Evolutionary conservation across 2,888 invertebrate genomes (phyloP).

Genomic region (Cephus runcator): DNA sequence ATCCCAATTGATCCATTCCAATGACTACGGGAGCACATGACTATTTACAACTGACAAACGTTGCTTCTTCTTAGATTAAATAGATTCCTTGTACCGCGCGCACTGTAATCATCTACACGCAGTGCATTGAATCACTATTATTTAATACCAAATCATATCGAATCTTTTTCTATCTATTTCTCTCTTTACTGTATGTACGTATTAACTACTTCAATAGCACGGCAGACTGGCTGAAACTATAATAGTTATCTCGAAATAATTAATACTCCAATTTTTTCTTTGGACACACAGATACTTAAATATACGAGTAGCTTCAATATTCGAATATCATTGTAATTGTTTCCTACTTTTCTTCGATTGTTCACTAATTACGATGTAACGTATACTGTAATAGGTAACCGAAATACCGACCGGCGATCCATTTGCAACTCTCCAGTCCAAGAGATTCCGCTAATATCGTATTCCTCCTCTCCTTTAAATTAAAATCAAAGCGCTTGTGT

Average conservation of each 20-base stretch:
- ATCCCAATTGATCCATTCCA: too few relatives aligned
- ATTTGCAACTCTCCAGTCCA: too few relatives aligned
- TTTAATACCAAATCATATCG: not conserved
- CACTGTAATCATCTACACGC: not conserved
- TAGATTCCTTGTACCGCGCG: not conserved
- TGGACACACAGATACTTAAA: not conserved
- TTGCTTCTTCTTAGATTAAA: not conserved
- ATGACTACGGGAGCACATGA: not conserved
- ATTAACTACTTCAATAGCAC: too few relatives aligned
- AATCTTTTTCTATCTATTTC: not conserved
- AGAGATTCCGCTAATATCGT: too few relatives aligned
- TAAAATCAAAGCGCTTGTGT: too few relatives aligned
- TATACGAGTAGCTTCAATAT: not conserved
- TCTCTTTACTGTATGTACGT: not conserved
- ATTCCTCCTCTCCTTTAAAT: too few relatives aligned
- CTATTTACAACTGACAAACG: not conserved
- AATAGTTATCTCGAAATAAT: not conserved
- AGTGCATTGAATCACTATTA: not conserved
- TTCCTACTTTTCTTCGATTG: too few relatives aligned
- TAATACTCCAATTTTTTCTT: not conserved
- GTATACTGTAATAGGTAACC: too few relatives aligned
- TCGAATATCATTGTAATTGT: too few relatives aligned
- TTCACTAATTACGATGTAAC: too few relatives aligned
- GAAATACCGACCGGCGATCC: too few relatives aligned
- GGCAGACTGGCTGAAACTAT: too few relatives aligned